Base-by-base conservation (phyloP, 2,888 invertebrate genomes). In the Hemistola chrysoprasaria region DNA sequence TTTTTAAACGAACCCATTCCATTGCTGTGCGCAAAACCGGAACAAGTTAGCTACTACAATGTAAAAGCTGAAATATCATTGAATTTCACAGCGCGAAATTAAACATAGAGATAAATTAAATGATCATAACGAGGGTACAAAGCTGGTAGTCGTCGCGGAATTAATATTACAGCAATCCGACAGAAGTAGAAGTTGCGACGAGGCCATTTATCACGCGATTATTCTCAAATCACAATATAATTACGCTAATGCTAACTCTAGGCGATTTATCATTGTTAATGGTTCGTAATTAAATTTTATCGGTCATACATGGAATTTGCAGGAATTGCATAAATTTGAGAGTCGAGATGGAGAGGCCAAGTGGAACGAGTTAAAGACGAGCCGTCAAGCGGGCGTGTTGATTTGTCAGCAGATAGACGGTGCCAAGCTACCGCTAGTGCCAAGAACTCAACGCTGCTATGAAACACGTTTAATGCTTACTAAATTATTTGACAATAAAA, bases 171-270 rank as follows among this genome's bases (percentile, higher is more conserved):
- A 59, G 62, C 59, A 65, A 67, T 67, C 62, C 45, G 59, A 62
- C 72, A 63, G 59, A 71, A 71, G 65, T 65, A 59, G 61, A 72
- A 72, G 64, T 74, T 71, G 55, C 57, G 53, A 59, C 56, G 53
- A 53, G 53, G 50, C 67, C 67, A 79, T 82, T 77, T 65, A 78
- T 83, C 77, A 81, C 60, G 65, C 67, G 76, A 79, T 81, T 78
- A 79, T 77, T 73, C 70, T 65, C 66, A 74, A 79, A 82, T 79
- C 80, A 79, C 75, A 74, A 75, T 77, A 80, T 79, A 78, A 81
- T 79, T 76, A 76, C 76, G 65, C 66, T 72, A 78, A 78, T 73
- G 67, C 68, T 56, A 65, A 64, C 66, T 58, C 59, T 48, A 51
- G 50, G 58, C 69, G 62, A 78, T 78, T 77, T 69, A 72, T 81